A percentile compares a stretch with the other conserved stretches of the same genome.
These are phyloP conservation scores for Connochaetes taurinus DNA, from an alignment of 2,113 vertebrate genomes.

Conservation along the genomic window DNA sequence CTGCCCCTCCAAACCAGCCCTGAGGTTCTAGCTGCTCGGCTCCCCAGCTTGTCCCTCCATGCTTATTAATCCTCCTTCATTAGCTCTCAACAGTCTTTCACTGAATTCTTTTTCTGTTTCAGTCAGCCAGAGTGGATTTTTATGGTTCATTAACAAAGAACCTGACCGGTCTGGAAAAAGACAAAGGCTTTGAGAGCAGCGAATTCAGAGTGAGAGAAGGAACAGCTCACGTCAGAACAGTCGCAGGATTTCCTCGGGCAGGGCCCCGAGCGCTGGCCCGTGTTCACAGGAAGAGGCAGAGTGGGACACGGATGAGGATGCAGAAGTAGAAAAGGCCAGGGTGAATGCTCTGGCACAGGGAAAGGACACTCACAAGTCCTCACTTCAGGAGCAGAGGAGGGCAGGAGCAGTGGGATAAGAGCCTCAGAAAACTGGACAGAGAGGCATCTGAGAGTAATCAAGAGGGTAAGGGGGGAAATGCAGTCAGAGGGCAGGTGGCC, in stretches of 20 bases:
- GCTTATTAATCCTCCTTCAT: neutral
- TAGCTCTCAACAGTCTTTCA: neutral
- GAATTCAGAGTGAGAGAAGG: neutral
- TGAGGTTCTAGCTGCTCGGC: neutral
- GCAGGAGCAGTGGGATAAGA: neutral
- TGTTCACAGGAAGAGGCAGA: neutral
- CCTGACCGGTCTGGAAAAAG: neutral
- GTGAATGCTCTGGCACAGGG: fast-evolving
- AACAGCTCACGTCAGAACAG: neutral
- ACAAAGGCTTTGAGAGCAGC: neutral
- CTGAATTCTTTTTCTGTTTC: neutral
- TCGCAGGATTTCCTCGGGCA: neutral
- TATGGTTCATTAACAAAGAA: neutral
- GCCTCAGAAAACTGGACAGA: neutral
- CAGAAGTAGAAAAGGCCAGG: too few species aligned
- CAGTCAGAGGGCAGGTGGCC: neutral
- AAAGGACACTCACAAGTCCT: too few species aligned
- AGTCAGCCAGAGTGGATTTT: neutral
- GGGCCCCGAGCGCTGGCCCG: neutral
- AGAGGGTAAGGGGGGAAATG: neutral
- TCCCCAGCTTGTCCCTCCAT: neutral
- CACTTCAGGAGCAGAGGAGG: neutral
- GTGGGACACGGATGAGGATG: neutral
- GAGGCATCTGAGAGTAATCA: neutral
- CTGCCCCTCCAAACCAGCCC: neutral